Base-by-base conservation (phyloP, 1,140 invertebrate genomes). In the Anastrepha obliqua region DNA sequence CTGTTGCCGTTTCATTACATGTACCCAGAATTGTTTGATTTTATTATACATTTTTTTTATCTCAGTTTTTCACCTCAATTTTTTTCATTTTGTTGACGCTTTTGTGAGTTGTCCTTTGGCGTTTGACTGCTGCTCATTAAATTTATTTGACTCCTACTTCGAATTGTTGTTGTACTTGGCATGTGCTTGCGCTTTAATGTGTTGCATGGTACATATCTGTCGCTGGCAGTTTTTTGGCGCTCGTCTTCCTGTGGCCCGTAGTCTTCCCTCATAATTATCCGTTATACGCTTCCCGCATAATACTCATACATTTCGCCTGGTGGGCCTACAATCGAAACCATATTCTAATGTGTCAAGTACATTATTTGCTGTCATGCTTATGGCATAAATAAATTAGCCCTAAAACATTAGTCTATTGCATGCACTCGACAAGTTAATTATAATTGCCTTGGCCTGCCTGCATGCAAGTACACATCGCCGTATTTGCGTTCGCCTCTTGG, bases 301-400 rank as follows among this genome's bases (percentile, higher is more conserved):
- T 42, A 67, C 39, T 67, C 64, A 67, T 67, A 29, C 13, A 42
- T 74, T 44, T 17, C 51, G 17, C 47, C 47, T 20, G 15, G 44
- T 62, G 47, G 74, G 17, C 47, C 74, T 20, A 55, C 89, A 90
- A 89, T 91, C 89, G 90, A 89, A 91, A 90, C 89, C 91, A 91
- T 91, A 92, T 92, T 92, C 91, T 92, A 92, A 92, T 92, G 91
- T 92, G 91, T 92, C 91, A 92, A 92, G 91, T 92, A 89, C 90
- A 91, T 92, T 91, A 91, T 91, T 90, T 90, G 89, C 89, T 92
- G 91, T 91, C 90, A 89, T 90, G 87, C 89, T 91, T 91, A 91
- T 89, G 85, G 90, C 89, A 67, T 67, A 64, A 86, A 86, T 86
- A 74, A 86, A 85, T 64, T 88, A 74, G 78, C 85, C 78, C 47